These are phyloP conservation scores for Heterodera schachtii DNA, from an alignment of 1,140 invertebrate genomes.

Conservation along the genomic window DNA sequence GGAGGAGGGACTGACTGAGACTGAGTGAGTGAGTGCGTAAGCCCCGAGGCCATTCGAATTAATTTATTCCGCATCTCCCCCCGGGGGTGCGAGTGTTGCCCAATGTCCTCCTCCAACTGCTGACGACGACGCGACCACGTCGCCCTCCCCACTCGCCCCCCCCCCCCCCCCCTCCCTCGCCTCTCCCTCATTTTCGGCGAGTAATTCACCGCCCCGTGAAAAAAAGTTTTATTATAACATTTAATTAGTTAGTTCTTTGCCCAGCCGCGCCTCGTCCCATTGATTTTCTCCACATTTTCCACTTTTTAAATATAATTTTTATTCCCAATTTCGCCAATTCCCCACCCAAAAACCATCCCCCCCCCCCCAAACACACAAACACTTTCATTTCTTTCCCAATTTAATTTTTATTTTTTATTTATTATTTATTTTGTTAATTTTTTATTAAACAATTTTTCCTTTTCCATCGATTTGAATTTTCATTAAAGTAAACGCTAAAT, in stretches of 20 bases:
- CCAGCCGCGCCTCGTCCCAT: neutral
- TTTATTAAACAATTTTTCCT: neutral
- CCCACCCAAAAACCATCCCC: neutral
- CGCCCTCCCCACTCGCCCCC: neutral
- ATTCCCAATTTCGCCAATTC: neutral
- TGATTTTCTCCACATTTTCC: neutral
- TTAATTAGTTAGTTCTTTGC: neutral
- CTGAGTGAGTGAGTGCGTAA: neutral
- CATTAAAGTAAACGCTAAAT: neutral
- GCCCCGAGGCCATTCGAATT: conserved; percentile 8
- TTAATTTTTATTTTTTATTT: neutral
- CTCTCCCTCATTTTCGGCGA: neutral
- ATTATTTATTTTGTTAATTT: neutral
- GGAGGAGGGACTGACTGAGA: too few species aligned
- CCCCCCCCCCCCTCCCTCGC: too few species aligned
- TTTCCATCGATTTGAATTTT: conserved; percentile 1
- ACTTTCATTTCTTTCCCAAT: neutral
- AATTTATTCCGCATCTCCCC: conserved; percentile 13
- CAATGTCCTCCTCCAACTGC: neutral
- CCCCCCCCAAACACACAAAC: neutral
- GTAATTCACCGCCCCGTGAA: neutral
- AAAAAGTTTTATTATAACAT: neutral
- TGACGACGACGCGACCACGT: neutral
- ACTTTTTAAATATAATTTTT: conserved; percentile 1
- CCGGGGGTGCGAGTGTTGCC: neutral